Base-by-base conservation (phyloP, 2,113 vertebrate species). In the Otus sunia region DNA sequence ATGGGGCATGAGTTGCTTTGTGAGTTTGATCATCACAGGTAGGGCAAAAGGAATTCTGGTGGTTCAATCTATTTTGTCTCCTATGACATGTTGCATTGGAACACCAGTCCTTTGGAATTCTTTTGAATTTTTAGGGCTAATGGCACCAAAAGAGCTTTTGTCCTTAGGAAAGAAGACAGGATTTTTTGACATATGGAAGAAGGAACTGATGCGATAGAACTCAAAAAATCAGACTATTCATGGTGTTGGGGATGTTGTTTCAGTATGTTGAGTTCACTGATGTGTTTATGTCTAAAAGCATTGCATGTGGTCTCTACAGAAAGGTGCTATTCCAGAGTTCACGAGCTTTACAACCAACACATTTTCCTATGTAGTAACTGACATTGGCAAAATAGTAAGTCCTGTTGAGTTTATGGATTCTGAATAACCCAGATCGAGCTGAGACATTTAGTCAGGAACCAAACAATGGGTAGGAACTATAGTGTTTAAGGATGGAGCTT, bases 401-500 rank as follows among this genome's bases (percentile, higher is more conserved):
- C 5, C 21, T 81, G 5, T 3, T 66, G 21, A 60, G 32, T 37
- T 87, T 34, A 49, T 1, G 2, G 8, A 27, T 78, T 77, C 22
- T 64, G n/a, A 79, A 50, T 63, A 63, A 86, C 3, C 3, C 14
- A 63, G 12, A 7, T 1, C 81, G 23, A 71, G 18, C 27, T 36
- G 15, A 74, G 30, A 47, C 9, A 29, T 79, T 75, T 45, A 72
- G 5, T 16, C 11, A 66, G 14, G 16, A 79, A 7, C 2, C 20
- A 72, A 73, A 76, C 1, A 75, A 60, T 8, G 4, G 1, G 0
- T 34, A 74, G 21, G 25, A 80, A 43, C 1, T 12, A 25, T 2
- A 59, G 6, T 29, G 34, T 69, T 78, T 74, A 77, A 82, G 22
- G 29, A 43, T 27, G 27, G 10, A 59, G 6, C 6, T 88, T 91